Base-by-base conservation (phyloP, 1,140 invertebrate species). In the Drosophila subpulchrella region DNA sequence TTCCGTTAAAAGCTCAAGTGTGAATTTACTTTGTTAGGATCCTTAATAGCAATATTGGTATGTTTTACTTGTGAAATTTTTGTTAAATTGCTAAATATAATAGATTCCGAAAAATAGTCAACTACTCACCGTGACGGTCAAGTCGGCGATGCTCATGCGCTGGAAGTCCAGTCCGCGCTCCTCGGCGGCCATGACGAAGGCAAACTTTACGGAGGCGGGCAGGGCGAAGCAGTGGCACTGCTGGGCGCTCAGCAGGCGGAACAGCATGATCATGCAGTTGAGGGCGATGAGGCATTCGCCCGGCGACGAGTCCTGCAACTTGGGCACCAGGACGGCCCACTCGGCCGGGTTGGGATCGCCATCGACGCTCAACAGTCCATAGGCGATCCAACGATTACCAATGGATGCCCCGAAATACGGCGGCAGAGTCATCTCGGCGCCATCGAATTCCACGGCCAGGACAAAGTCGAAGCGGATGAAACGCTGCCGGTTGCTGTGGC, bases 391-490 rank as follows among this genome's bases (percentile, higher is more conserved):
- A 2, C 70, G 68, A 7, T 60, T 13, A 32, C 27, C 30, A 5
- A 66, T 38, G 7, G 68, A 68, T 0, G 65, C 63, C 0, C 67
- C 8, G 20, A 46, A 85, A 15, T 70, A 78, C 0, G 46, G 2
- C 0, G 81, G 82, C 38, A 86, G 15, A 1, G 50, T 54, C 8
- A 54, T 0, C 4, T 54, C 58, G 7, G 24, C 46, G 1, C 65
- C 65, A 30, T 75, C 39, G 24, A 85, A 86, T 6, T 27, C 68
- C 7, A 86, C 0, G 0, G 74, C 81, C 51, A 85, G 27, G 0
- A 81, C 62, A 10, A 85, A 85, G 8, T 85, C 81, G 12, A 81
- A 67, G 44, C 78, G 55, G 1, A 85, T 78, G 41, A 42, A 48
- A 0, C 60, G 57, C 8, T 46, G 6, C 1, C 13, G 1, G 11